Conservation (phyloP, 2,113 vertebrate genomes). For the Paracyprichromis sp. region DNA sequence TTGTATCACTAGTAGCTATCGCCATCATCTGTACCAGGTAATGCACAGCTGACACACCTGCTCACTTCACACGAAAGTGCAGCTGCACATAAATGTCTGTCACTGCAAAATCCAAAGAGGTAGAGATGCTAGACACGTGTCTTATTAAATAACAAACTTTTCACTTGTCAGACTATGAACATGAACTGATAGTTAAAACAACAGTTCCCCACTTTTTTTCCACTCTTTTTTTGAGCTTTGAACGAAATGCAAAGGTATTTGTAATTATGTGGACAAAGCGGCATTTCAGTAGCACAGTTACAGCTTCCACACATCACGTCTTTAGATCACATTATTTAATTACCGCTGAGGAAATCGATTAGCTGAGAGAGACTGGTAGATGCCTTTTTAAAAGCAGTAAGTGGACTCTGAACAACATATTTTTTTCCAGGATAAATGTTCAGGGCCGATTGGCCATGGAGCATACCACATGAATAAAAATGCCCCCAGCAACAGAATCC, state of each 20-base stretch:
- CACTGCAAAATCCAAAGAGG: neutral
- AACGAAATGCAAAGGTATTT: neutral
- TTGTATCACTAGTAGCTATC: slow-evolving; percentile 88
- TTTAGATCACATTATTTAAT: neutral
- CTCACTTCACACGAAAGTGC: neutral
- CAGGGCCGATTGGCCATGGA: neutral
- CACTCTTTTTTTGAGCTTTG: neutral
- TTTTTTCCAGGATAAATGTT: neutral
- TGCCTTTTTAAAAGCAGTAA: neutral
- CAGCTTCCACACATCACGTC: neutral
- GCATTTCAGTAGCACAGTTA: neutral
- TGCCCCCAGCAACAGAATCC: neutral
- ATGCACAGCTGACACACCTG: neutral
- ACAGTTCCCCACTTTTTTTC: neutral
- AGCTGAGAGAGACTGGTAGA: neutral
- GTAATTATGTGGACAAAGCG: neutral
- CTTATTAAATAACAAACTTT: neutral
- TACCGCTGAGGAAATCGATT: neutral
- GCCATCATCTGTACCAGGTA: slow-evolving; percentile 92
- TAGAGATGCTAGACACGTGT: neutral
- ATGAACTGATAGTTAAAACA: neutral
- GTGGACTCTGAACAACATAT: neutral
- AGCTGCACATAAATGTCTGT: neutral
- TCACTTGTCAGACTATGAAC: neutral
- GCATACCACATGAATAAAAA: neutral